Evolutionary conservation across 2,113 vertebrate species (phyloP).

Genomic region (Amia ocellicauda): DNA sequence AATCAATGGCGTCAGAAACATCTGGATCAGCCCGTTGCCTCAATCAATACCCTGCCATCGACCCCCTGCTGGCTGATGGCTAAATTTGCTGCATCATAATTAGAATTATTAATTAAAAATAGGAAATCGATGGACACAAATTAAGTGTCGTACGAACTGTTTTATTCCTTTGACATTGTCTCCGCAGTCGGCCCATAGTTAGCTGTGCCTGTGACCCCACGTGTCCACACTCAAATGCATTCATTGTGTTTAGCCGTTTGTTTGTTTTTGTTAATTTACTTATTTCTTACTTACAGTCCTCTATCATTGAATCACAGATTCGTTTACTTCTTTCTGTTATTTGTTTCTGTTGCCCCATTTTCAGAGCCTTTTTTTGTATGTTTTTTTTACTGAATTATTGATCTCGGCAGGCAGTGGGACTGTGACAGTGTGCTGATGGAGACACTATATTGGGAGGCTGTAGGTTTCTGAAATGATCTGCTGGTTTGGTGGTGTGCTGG

Average conservation of each 20-base stretch:
- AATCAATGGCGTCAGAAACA: conserved; percentile 77
- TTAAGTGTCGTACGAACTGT: conserved; percentile 73
- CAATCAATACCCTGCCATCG: conserved; percentile 75
- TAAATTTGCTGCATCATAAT: conserved; percentile 94
- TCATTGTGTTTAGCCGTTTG: no score
- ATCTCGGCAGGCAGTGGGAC: conserved; percentile 57
- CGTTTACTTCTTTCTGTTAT: conserved; percentile 34
- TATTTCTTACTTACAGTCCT: conserved; percentile 38
- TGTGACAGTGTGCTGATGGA: conserved; percentile 70
- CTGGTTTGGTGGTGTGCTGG: conserved; percentile 50
- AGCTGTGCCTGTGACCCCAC: conserved; percentile 44
- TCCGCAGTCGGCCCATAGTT: conserved; percentile 45
- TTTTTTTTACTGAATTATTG: conserved; percentile 66
- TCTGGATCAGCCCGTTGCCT: conserved; percentile 62
- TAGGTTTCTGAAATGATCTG: conserved; percentile 57
- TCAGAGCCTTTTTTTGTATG: conserved; percentile 37
- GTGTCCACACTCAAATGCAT: conserved; percentile 23
- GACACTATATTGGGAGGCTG: conserved; percentile 53
- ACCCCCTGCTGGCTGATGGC: conserved; percentile 73
- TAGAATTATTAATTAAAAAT: conserved; percentile 99
- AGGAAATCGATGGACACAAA: conserved; percentile 98
- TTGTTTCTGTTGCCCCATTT: conserved; percentile 42
- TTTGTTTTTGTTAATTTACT: no score
- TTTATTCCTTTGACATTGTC: conserved; percentile 79
- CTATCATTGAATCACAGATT: conserved; percentile 28